These are phyloP conservation scores for Blastobasis lacticolella DNA, from an alignment of 2,888 invertebrate species.

Conservation along the genomic window DNA sequence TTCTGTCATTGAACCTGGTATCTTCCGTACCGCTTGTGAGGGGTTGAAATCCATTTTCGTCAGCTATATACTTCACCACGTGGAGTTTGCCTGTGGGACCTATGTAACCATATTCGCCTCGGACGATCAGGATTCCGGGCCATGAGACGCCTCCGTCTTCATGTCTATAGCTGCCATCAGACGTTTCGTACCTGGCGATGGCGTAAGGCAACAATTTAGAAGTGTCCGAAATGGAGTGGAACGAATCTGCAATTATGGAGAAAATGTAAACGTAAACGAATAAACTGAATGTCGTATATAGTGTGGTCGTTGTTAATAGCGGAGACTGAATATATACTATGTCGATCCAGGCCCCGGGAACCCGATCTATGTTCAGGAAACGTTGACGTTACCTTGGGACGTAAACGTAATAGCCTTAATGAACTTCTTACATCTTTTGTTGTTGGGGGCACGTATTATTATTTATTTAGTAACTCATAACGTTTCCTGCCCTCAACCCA, in stretches of 20 bases:
- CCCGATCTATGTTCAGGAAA: no score
- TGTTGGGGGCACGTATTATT: no score
- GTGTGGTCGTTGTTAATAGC: no score
- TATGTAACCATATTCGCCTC: slow-evolving; percentile 70
- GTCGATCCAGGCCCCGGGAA: no score
- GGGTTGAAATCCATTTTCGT: slow-evolving; percentile 71
- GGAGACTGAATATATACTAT: no score
- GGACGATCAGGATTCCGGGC: slow-evolving; percentile 36
- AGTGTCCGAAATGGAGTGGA: not conserved
- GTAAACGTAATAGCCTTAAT: no score
- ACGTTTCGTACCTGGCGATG: slow-evolving; percentile 51
- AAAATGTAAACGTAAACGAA: no score
- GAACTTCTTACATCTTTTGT: no score
- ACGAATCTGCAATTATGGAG: no score
- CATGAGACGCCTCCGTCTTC: slow-evolving; percentile 55
- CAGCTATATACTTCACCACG: slow-evolving; percentile 71
- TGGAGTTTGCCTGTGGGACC: slow-evolving; percentile 59
- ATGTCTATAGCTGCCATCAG: slow-evolving; percentile 65
- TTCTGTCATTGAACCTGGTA: slow-evolving; percentile 54
- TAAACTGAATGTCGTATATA: not conserved
- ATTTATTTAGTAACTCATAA: no score
- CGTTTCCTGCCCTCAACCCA: no score
- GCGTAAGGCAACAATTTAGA: not conserved
- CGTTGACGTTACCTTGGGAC: no score
- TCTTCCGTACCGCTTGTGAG: slow-evolving; percentile 27